Percentiles rank a stretch among this genome's conserved stretches.
Evolutionary conservation across 2,888 invertebrate species (phyloP).

Genomic region (Stenodera caucasica): DNA sequence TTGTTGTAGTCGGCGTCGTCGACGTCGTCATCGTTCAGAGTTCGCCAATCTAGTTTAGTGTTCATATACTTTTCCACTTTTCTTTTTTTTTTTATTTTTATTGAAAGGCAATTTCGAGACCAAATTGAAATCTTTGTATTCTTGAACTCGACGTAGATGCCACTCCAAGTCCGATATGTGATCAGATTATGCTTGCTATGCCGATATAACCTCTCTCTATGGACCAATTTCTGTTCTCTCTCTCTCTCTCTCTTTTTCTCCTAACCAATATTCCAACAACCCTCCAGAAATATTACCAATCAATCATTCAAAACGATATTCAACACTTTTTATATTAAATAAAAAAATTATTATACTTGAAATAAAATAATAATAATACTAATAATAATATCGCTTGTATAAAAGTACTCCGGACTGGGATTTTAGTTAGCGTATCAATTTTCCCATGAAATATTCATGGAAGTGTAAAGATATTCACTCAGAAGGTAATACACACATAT

Average conservation of each 20-base stretch:
- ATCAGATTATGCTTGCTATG: constrained; percentile 52
- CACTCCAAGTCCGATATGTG: constrained; percentile 55
- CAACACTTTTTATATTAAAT: too few relatives aligned
- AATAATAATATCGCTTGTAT: too few relatives aligned
- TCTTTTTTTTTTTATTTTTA: constrained; percentile 44
- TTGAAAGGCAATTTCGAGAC: constrained; percentile 56
- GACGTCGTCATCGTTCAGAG: constrained; percentile 9
- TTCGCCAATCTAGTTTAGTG: constrained; percentile 51
- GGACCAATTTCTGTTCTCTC: constrained; percentile 28
- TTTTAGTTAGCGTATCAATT: constrained; percentile 27
- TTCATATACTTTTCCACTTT: constrained; percentile 54
- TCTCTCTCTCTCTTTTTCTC: background rate
- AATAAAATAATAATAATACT: too few relatives aligned
- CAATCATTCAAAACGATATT: background rate
- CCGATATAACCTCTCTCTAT: constrained; percentile 38
- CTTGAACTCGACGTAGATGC: constrained; percentile 53
- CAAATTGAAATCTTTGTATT: constrained; percentile 57
- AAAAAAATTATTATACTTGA: too few relatives aligned
- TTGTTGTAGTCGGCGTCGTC: background rate
- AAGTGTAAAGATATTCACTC: constrained; percentile 22
- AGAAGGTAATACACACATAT: constrained; percentile 13
- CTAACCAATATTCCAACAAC: too few relatives aligned
- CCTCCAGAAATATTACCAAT: background rate
- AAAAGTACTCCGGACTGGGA: constrained; percentile 13
- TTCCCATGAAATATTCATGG: constrained; percentile 27